Evolutionary conservation across 2,113 vertebrate genomes (phyloP), one percentile per base, ranked within the genome.

Genomic region (Ictalurus furcatus): DNA sequence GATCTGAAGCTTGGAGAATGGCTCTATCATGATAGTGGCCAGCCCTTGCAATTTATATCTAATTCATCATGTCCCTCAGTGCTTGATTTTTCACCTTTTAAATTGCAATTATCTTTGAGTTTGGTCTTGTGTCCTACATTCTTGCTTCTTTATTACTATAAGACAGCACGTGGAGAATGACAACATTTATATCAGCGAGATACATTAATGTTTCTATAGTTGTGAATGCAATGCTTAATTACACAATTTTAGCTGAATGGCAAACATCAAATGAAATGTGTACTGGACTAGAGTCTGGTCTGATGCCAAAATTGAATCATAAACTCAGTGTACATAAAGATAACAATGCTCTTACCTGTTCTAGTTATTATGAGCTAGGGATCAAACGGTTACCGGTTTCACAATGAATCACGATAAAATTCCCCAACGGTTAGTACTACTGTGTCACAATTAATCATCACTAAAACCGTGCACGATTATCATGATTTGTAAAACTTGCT

Each of bases 21-120:
- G 48, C 63, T 63, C 59, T 44, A 56, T 82, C 30, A 58, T 54
- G 78, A 82, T 34, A 37, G 71, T 71, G 54, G 63, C 21, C 34
- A 71, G 30, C 58, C 48, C 16, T n/a, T 56, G 58, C 78, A 65
- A 44, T 89, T 48, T 30, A 44, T 23, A 78, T 85, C 34, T 73
- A 88, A 82, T 63, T 59, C 81, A 30, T 86, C 52, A 5, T 37
- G 37, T 21, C n/a, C 30, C 28, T 52, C n/a, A 52, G 40, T 87
- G 71, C 52, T 63, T 48, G 65, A 81, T 54, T 88, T 87, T 67
- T 30, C n/a, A 37, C 58, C 81, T 61, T 69, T 76, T 81, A n/a
- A 54, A 54, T 56, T 54, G 44, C 73, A 59, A 54, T 85, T 85
- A 34, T 48, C 44, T 85, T 56, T 23, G 37, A 63, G 58, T 78